Evolutionary conservation across 2,888 invertebrate species (phyloP), one percentile per base, ranked within the genome.

Genomic region (Philhelius pedissequus): DNA sequence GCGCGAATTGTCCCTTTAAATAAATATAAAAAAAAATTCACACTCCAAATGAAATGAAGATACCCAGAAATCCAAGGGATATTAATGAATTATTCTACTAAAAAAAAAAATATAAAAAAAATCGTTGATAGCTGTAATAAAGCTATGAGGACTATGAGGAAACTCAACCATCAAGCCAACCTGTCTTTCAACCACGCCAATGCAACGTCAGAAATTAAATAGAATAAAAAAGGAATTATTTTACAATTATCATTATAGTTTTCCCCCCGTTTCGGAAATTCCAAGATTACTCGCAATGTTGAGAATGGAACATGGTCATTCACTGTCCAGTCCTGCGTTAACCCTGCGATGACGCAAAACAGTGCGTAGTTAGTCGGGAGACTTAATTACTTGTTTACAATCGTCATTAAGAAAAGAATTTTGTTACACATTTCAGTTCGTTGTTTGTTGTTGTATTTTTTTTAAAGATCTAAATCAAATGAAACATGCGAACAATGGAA

Each of bases 351-450:
- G 54, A 38, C 60, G 80, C 62, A 52, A 75, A 79, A 52, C 54
- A 58, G 80, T 71, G 58, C 45, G 48, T 48, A 43, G 75, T 56
- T 54, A 32, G 73, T 74, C n/a, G n/a, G n/a, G n/a, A 70, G 30
- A 43, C 56, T 84, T 86, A 86, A 86, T 86, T 79, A 84, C 84
- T 84, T 86, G 86, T 86, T 86, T 86, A 86, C 86, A 84, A 52
- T 80, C 68, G 84, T 84, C 84, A 84, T 84, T 84, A 80, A 52
- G 54, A 60, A 27, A 62, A 68, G 35, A 74, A 70, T 79, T 69
- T 79, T 58, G 69, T 70, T 58, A 69, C 75, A 71, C 11, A 73
- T 45, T 66, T 56, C 35, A 69, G 62, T 45, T 56, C 30, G 22
- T 38, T 30, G 6, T 38, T 11, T 38, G 20, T 54, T 25, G 11